Evolutionary conservation across 2,888 invertebrate genomes (phyloP), one percentile per base, ranked within the genome.

Genomic region (Agriopis aurantiaria): DNA sequence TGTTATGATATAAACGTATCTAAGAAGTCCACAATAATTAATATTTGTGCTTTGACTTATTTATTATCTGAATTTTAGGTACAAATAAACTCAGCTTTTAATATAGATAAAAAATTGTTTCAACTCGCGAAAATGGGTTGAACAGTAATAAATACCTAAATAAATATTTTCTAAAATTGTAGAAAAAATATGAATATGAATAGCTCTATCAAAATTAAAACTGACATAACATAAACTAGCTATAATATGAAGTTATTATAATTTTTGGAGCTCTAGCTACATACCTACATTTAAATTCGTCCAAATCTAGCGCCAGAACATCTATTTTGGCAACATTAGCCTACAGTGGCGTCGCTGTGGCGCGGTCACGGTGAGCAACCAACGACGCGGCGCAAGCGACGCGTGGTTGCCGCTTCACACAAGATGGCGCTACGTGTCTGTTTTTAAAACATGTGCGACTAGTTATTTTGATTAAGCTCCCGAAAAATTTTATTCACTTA

Each of bases 371-470:
- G n/a, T n/a, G 45, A 45, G 53, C 49, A 61, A 61, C 53, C 23
- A 83, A 81, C 82, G 82, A 85, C 83, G 73, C 73, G 73, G 77
- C 78, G 76, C 80, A 80, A 80, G 81, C 87, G 83, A 49, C 53
- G 67, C n/a, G 62, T 43, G 65, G 41, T 59, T 14, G 45, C 68
- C 66, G 46, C 56, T 63, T 53, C 65, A 45, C 74, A 65, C 75
- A 71, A 73, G 77, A 75, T 71, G 77, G 73, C 76, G 74, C 75
- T 78, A 76, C 57, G 59, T 73, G 74, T 77, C 59, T 60, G 43
- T 49, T 41, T 17, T 43, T 45, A 0, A 49, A 51, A 40, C 46
- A 14, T 11, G 76, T 69, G 75, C 65, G 70, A 68, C 75, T 72
- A 70, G 68, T 68, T 65, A 60, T 53, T 66, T 41, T 53, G 46